phyloP scores from a whole-genome alignment of 1,140 invertebrate species.

The Diuraphis noxia region DNA sequence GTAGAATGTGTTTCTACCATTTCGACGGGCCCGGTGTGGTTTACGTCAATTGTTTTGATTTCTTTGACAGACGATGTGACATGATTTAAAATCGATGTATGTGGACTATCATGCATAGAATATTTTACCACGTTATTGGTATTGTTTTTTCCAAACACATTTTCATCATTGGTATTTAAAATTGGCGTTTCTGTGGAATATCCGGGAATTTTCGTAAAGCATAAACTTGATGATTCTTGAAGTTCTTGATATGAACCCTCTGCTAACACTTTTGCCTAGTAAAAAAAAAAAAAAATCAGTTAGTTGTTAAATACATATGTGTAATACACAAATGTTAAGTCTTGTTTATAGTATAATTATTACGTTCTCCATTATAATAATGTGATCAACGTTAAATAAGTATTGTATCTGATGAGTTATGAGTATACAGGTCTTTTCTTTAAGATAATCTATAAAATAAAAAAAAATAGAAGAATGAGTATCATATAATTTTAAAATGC shows the following conservation, averaged over 20 bases:
- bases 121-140: neutral
- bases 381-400: slow-evolving; percentile 72
- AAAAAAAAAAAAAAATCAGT: neutral
- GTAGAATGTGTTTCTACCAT: slow-evolving; percentile 56
- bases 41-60: neutral
- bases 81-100: slow-evolving; percentile 54
- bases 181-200: slow-evolving; percentile 59
- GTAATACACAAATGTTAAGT: no score
- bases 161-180: slow-evolving; percentile 48
- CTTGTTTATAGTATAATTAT: neutral
- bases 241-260: slow-evolving; percentile 66
- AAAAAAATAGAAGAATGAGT: neutral
- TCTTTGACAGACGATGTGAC: slow-evolving; percentile 55
- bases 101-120: slow-evolving; percentile 18
- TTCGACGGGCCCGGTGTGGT: slow-evolving; percentile 50
- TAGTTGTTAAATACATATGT: no score
- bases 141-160: neutral
- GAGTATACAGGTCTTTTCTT: slow-evolving; percentile 72
- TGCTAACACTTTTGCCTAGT: slow-evolving; percentile 64
- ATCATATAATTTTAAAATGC: neutral
- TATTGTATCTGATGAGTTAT: slow-evolving; percentile 86
- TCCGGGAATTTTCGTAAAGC: slow-evolving; percentile 64
- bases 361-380: slow-evolving; percentile 77
- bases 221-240: slow-evolving; percentile 61
- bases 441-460: slow-evolving; percentile 60